Evolutionary conservation across 2,113 vertebrate genomes (phyloP), one percentile per base, ranked within the genome.

Genomic region (Promerops cafer): DNA sequence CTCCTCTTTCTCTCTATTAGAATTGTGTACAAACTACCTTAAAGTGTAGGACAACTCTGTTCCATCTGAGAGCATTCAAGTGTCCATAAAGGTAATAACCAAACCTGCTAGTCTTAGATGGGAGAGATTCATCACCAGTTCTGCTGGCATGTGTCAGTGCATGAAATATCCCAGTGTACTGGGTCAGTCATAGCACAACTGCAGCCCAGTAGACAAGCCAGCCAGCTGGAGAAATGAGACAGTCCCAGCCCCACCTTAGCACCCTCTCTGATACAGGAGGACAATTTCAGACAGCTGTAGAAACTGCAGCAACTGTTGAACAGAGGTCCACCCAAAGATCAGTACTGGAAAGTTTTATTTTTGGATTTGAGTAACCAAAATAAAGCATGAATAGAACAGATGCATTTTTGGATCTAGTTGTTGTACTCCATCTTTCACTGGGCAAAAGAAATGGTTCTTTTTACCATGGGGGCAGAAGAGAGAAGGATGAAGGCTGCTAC

Each of bases 231-330:
- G 56, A 85, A 74, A 17, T 2, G 45, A 56, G 11, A 50, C 0
- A 0, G 52, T 19, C 52, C 19, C 56, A 88, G 56, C 13, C 42
- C 11, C 75, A 79, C 7, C 23, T 71, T 21, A 7, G 23, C 28
- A 68, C 39, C 64, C 33, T 47, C 44, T 91, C 53, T 0, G 0
- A n/a, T 0, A 76, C 10, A 76, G 23, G 10, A 75, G 5, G 5
- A 35, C 22, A 66, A 44, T 27, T 63, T 59, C 70, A 78, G 74
- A 31, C 35, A 85, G 33, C 37, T 47, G 35, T 11, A 76, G 83
- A 57, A 79, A 75, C 28, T 11, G 13, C 57, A 76, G 68, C 28
- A 61, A 23, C 9, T 60, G 31, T 3, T 86, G 18, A 75, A 83
- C 18, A 83, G 61, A 76, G 18, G 4, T 20, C 22, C 13, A 52